phyloP scores from a whole-genome alignment of 2,797 vertebrate genomes.

The Capromys pilorides region DNA sequence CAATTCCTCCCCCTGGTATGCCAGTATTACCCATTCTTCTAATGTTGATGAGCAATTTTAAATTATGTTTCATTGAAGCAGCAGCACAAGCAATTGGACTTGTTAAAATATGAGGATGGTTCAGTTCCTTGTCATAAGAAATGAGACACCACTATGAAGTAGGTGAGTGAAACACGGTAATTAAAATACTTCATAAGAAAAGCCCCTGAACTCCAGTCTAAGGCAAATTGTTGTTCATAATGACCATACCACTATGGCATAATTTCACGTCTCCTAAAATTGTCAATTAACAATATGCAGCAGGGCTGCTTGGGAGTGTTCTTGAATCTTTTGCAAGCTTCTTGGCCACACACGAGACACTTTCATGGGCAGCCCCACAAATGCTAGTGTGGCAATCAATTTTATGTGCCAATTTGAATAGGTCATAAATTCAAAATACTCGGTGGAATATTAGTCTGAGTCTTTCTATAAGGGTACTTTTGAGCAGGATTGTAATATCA shows the following conservation, averaged over 20 bases:
- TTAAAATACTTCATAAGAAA: not conserved
- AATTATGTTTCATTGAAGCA: accelerated
- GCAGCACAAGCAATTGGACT: not conserved
- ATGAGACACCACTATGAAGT: not conserved
- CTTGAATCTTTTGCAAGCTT: not conserved
- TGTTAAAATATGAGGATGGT: not conserved
- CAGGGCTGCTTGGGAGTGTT: not conserved
- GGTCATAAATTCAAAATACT: not conserved
- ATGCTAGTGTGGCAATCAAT: not conserved
- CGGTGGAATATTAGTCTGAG: not conserved
- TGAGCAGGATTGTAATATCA: not conserved
- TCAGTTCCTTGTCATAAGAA: not conserved
- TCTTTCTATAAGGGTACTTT: not conserved
- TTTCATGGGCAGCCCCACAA: not conserved
- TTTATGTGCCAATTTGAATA: not conserved
- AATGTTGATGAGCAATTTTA: not conserved
- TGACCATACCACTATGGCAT: not conserved
- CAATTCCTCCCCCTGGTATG: not conserved
- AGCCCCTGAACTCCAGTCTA: not conserved
- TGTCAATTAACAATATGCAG: not conserved
- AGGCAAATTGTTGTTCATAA: not conserved
- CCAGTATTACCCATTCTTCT: not conserved
- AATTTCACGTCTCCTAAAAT: not conserved
- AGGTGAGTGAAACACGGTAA: not conserved
- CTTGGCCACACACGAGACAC: accelerated